These are phyloP conservation scores for Dyspetes luteomarginatus DNA, from an alignment of 2,888 invertebrate genomes.

Conservation along the genomic window DNA sequence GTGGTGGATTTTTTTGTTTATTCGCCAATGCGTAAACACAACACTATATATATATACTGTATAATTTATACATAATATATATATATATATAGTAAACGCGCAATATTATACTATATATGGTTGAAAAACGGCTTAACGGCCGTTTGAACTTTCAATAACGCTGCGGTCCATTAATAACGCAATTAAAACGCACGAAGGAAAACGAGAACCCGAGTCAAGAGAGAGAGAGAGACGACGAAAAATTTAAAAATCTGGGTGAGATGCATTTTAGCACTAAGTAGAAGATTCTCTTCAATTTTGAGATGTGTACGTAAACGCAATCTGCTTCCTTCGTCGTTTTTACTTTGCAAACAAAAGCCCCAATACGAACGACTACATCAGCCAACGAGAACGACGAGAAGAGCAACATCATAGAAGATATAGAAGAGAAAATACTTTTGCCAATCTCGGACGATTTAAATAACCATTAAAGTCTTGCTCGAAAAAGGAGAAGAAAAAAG, in stretches of 20 bases:
- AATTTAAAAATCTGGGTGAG: not conserved
- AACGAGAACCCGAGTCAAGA: no score
- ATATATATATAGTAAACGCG: not conserved
- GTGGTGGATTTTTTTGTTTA: conserved; percentile 44
- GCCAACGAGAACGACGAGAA: not conserved
- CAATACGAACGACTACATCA: no score
- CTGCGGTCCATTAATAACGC: conserved; percentile 47
- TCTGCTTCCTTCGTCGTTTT: conserved; percentile 1
- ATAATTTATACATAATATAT: not conserved
- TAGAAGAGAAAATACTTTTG: not conserved
- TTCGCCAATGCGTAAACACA: conserved; percentile 2
- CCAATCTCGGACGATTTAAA: not conserved
- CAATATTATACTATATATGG: conserved; percentile 12
- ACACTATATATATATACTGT: not conserved
- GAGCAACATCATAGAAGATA: not conserved
- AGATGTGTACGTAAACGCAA: not conserved
- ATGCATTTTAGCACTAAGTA: not conserved
- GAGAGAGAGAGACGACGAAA: not conserved
- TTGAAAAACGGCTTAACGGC: conserved; percentile 52
- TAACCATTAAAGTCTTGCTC: not conserved
- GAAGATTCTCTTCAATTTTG: not conserved
- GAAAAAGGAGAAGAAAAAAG: not conserved
- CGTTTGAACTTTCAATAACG: conserved; percentile 37
- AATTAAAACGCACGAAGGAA: conserved; percentile 45
- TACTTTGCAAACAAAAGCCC: no score